Evolutionary conservation across 2,888 invertebrate species (phyloP), one percentile per base, ranked within the genome.

Genomic region (Notodonta ziczac): DNA sequence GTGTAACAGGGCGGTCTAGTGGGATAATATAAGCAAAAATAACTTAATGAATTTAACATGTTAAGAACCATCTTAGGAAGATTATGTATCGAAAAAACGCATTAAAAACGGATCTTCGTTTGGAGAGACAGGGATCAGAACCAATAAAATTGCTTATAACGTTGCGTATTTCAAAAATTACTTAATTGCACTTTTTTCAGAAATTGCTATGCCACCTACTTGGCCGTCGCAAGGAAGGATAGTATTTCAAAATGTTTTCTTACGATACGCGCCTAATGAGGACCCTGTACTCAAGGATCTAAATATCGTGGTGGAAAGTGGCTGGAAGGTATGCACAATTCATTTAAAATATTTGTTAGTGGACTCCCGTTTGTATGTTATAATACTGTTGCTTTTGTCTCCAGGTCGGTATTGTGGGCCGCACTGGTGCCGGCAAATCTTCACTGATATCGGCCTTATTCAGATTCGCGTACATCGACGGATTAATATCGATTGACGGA

Each of bases 391-490:
- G 46, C 9, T 56, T 12, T 12, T 56, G 14, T 32, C 59, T 73
- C 62, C 63, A 87, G 87, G 81, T 87, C 7, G 96, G 96, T 7
- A 95, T 96, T 59, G 96, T 96, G 3, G 97, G 97, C 0, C 89
- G 97, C 66, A 97, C 97, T 0, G 97, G 97, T 8, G 97, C 97
- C 1, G 97, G 97, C 1, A 96, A 96, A 85, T 96, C 96, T 1
- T 96, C 96, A 0, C 78, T 96, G 56, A 95, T 96, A 72, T 94
- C 96, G 2, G 96, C 96, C 4, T 82, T 97, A 70, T 97, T 97
- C 85, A 91, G 96, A 71, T 90, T 97, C 69, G 95, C 95, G 0
- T 95, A 94, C 66, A 85, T 94, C 58, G 93, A 94, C 16, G 97
- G 97, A 9, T 78, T 81, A 8, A 94, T 97, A 58, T 79, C 88